Conservation (phyloP, 2,113 vertebrate species). For the Lycaon pictus region DNA sequence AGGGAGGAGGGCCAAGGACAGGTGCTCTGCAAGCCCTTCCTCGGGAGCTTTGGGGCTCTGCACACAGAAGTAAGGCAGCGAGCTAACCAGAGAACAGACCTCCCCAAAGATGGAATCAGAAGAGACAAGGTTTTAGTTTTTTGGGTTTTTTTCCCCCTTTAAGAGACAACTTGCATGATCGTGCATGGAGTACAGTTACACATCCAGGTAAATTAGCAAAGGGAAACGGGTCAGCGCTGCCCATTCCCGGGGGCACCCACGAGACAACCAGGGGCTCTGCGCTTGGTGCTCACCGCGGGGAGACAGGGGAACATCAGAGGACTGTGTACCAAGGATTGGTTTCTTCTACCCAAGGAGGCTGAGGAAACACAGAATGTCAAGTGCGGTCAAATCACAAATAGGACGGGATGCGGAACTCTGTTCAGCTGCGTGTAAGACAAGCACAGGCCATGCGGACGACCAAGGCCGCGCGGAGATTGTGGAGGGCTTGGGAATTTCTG, state of each 20-base stretch:
- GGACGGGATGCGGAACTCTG: not conserved
- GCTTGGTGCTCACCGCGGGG: not conserved
- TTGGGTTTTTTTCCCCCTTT: not conserved
- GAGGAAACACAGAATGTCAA: not conserved
- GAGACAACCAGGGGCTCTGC: not conserved
- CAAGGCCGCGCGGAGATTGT: not conserved
- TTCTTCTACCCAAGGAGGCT: not conserved
- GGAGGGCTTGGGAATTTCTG: not conserved
- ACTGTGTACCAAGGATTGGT: not conserved
- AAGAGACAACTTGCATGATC: not conserved
- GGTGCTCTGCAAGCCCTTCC: not conserved
- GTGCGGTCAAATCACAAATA: not conserved
- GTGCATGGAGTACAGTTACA: not conserved
- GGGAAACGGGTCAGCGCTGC: not conserved
- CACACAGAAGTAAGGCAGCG: not conserved
- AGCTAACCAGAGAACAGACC: not conserved
- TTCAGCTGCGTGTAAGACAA: not conserved
- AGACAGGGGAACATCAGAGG: not conserved
- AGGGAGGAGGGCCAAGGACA: not conserved
- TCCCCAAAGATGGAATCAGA: not conserved
- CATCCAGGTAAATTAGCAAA: slow-evolving; percentile 19
- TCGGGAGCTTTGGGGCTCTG: not conserved
- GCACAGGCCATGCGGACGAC: not conserved
- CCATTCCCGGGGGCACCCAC: slow-evolving; percentile 14
- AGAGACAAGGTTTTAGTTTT: not conserved